Base-by-base conservation (phyloP, 2,113 vertebrate species). In the Mastomys natalensis region DNA sequence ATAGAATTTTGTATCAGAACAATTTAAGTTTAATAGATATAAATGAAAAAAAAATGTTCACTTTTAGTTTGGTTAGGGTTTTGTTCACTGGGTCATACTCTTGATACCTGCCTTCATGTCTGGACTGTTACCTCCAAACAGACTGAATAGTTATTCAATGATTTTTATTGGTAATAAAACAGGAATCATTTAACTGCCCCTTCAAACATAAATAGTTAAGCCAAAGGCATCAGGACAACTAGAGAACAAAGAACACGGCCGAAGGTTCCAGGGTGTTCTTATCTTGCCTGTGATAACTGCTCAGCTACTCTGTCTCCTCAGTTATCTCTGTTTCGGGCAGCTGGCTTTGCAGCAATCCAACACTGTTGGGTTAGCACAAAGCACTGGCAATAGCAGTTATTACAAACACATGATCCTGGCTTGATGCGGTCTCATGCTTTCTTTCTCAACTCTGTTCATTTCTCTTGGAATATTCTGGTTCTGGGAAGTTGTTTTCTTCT, bases 221-320 rank as follows among this genome's bases (percentile, higher is more conserved):
- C 24, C 53, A 76, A 93, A 86, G 80, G 58, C 94, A 72, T 24
- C 87, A 87, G 93, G 60, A 94, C 58, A 60, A 89, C 72, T 29
- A 87, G 74, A 95, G 96, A 86, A 93, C 96, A 97, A 97, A 95
- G 96, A 88, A 72, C 81, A 78, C 45, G 40, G 4, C 51, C 82
- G 48, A 89, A 95, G 64, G 92, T 40, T 37, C 66, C 70, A 24
- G 64, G 26, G 58, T 40, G 53, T 74, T 81, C 88, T 97, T 97
- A 96, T 97, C 96, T 94, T 51, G 74, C 13, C 31, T 16, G n/a
- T 3, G 73, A 95, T 95, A 92, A 94, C 89, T 8, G 55, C n/a
- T 48, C 37, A 29, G n/a, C 51, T 7, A 26, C 85, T 95, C 78
- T 92, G 95, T 89, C 40, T 58, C 53, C 64, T 90, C 76, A 51